These are phyloP conservation scores for Acanthiza pusilla DNA, from an alignment of 2,797 vertebrate species.

Conservation along the genomic window DNA sequence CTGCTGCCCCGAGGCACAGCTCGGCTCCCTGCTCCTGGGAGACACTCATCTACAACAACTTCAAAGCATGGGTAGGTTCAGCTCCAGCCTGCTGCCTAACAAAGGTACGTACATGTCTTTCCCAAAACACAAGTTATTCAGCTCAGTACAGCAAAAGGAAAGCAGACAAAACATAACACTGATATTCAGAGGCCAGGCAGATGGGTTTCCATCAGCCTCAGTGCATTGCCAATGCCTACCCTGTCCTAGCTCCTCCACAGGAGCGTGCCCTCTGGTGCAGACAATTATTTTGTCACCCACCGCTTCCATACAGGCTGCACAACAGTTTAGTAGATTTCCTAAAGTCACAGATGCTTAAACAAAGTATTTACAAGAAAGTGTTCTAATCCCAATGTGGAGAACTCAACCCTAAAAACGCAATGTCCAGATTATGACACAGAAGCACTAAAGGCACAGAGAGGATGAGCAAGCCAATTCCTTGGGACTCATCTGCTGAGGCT, in stretches of 20 bases:
- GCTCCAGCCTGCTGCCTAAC: not conserved
- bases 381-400: not conserved
- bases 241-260: not conserved
- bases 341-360: not conserved
- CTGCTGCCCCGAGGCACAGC: not conserved
- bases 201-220: not conserved
- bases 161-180: not conserved
- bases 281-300: not conserved
- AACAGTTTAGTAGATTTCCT: not conserved
- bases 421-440: not conserved
- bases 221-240: not conserved
- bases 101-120: accelerated
- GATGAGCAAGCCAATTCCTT: not conserved
- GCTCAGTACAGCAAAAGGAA: not conserved
- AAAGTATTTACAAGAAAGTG: not conserved
- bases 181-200: not conserved
- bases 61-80: not conserved
- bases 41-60: not conserved
- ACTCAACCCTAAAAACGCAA: accelerated
- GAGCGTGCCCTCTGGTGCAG: not conserved
- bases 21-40: not conserved
- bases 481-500: not conserved
- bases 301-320: not conserved
- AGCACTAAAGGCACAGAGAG: not conserved
- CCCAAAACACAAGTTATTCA: not conserved